Evolutionary conservation across 2,888 invertebrate genomes (phyloP).

Genomic region (Gymnosoma rotundatum): DNA sequence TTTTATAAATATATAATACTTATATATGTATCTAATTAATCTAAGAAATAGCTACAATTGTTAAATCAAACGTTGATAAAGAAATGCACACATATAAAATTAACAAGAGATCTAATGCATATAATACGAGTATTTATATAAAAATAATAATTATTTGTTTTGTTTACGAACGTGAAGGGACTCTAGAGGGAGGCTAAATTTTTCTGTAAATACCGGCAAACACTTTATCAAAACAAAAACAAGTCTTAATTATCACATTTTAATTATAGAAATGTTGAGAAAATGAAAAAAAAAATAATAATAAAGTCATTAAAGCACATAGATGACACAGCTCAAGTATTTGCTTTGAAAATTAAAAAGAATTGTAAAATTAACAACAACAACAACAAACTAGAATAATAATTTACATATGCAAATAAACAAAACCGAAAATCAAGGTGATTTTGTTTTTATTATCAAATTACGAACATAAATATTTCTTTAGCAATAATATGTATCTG

Average conservation of each 20-base stretch:
- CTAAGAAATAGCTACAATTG: no score
- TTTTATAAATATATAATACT: no score
- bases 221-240: conserved; percentile 57
- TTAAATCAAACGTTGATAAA: no score
- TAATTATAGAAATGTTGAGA: background rate
- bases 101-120: no score
- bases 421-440: conserved; percentile 29
- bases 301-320: conserved; percentile 16
- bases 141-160: background rate
- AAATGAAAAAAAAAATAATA: background rate
- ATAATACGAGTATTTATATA: background rate
- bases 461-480: background rate
- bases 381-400: background rate
- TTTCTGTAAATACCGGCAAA: conserved; percentile 50
- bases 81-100: no score
- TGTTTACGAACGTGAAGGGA: background rate
- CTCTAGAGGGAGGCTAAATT: background rate
- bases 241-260: conserved; percentile 59
- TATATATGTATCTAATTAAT: no score
- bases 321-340: conserved; percentile 29
- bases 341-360: background rate
- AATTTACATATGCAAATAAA: background rate
- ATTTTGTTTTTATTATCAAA: background rate
- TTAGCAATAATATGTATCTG: background rate
- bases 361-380: background rate